Evolutionary conservation across 2,113 vertebrate genomes (phyloP), one percentile per base, ranked within the genome.

Genomic region (Gadus macrocephalus): DNA sequence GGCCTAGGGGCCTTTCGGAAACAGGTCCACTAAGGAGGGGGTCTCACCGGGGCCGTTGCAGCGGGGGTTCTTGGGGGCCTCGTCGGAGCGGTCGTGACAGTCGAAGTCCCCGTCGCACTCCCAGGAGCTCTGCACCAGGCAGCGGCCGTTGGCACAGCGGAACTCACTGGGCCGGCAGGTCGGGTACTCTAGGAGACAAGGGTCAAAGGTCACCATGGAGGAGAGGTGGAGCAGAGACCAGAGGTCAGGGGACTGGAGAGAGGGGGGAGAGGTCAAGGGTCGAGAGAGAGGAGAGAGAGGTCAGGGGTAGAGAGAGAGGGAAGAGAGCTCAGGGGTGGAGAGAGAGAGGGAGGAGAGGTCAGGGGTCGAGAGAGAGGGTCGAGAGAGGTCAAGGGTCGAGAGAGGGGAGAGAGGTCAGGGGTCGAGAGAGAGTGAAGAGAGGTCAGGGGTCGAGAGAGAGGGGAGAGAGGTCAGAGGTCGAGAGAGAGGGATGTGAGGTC

Each of bases 81-180:
- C 97, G 0, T 99, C 97, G 0, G 96, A 98, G 35, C 91, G 93
- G 85, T 99, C 97, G 0, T 98, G 96, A 74, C 97, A 98, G 86
- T 98, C 97, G 0, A 95, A 97, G 55, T 98, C 96, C 0, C 96
- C 96, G 0, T 98, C 96, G 0, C 97, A 98, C 27, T 95, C 94
- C 96, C 96, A 98, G 28, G 94, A 92, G 49, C 89, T 91, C 77
- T 95, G 94, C 86, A 93, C 93, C 78, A 99, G 92, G 71, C 97
- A 99, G 81, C 96, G 95, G 25, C 96, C 96, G 0, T 97, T 98
- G 74, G 94, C 93, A 0, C 97, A 99, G 81, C 93, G 96, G 91
- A 99, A 99, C 88, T 98, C 95, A 0, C 79, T 91, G 64, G 93
- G 87, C 63, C 95, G 90, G 0, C 97, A 99, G 0, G 95, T 95